Percentiles rank a stretch among this genome's conserved stretches.
phyloP scores from a whole-genome alignment of 2,888 invertebrate genomes.

The Augiades crinisus region DNA sequence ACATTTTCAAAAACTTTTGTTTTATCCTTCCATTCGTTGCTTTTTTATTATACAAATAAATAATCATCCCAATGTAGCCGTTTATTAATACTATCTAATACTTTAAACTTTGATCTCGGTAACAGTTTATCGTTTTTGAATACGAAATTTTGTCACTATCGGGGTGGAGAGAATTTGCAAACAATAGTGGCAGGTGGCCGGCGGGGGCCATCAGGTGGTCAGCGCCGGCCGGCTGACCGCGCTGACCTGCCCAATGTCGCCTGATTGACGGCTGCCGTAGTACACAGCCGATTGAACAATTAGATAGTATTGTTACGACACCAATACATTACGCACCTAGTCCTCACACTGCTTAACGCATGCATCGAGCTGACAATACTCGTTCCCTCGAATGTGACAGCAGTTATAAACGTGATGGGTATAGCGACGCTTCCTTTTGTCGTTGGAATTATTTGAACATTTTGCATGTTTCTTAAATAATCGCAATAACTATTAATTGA shows the following conservation, averaged over 20 bases:
- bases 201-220: slow-evolving; percentile 8
- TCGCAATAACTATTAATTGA: too few relatives aligned
- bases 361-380: neutral
- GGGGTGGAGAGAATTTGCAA: slow-evolving; percentile 35
- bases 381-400: too few relatives aligned
- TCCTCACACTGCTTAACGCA: neutral
- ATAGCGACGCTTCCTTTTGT: too few relatives aligned
- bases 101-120: too few relatives aligned
- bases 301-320: slow-evolving; percentile 1
- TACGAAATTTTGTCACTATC: slow-evolving; percentile 21
- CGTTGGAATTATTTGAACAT: too few relatives aligned
- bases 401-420: too few relatives aligned
- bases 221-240: slow-evolving; percentile 14
- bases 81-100: too few relatives aligned
- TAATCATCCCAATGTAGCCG: too few relatives aligned
- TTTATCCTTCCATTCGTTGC: too few relatives aligned
- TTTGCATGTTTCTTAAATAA: too few relatives aligned
- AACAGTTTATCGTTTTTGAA: slow-evolving; percentile 22
- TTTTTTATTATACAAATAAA: too few relatives aligned
- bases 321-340: neutral
- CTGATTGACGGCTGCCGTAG: slow-evolving; percentile 4
- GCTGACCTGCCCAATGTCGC: slow-evolving; percentile 6
- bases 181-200: slow-evolving; percentile 32
- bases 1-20: too few relatives aligned
- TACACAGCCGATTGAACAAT: slow-evolving; percentile 5